Base-by-base conservation (phyloP, 1,140 invertebrate species). In the Lycorma delicatula region DNA sequence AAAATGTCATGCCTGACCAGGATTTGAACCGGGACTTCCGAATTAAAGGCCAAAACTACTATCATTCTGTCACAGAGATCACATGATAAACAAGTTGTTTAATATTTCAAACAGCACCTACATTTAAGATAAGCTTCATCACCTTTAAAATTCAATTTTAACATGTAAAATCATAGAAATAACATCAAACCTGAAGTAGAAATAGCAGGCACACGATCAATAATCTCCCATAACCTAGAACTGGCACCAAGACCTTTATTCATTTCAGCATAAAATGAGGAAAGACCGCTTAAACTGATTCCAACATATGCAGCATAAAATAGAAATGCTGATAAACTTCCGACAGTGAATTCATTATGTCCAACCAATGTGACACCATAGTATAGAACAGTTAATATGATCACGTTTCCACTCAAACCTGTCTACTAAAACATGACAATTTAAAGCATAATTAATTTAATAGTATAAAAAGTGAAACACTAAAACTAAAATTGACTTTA, bases 181-280 rank as follows among this genome's bases (percentile, higher is more conserved):
- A 20, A 46, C 7, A 46, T 16, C 44, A 7, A 16, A 78, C 80
- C 81, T 60, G 75, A 59, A 46, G 83, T 72, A 25, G 85, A 84
- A 67, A 98, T 92, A 2, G 64, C 60, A 16, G 91, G 87, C 61
- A 81, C 65, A 36, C 89, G 79, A 70, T 97, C 91, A 34, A 94
- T 83, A 26, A 98, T 79, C 70, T 96, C 82, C 83, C 92, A 97
- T 11, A 98, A 72, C 49, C 94, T 78, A 1, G 83, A 79, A 22
- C 89, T 91, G 1, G 95, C 93, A 0, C 94, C 96, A 1, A 98
- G 72, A 0, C 91, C 93, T 72, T 89, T 89, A 74, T 96, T 97
- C 59, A 97, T 69, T 69, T 97, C 93, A 0, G 90, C 86, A 68
- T 96, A 98, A 71, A 97, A 97, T 61, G 83, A 86, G 23, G 87